Evolutionary conservation across 1,140 invertebrate genomes (phyloP).

Genomic region (Neuroterus valhalla): DNA sequence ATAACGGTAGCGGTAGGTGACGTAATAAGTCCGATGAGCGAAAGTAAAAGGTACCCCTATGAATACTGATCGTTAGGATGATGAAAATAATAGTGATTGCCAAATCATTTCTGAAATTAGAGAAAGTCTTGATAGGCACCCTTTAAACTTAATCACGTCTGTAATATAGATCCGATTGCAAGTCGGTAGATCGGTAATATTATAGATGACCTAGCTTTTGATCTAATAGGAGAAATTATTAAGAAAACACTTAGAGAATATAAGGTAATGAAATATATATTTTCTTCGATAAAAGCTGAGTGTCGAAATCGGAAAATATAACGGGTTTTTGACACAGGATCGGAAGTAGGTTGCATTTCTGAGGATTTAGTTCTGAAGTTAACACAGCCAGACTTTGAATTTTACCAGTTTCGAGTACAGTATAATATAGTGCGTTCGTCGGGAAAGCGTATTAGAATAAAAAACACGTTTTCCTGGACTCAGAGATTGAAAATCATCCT

Average conservation of each 20-base stretch:
- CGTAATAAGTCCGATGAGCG: too few relatives aligned
- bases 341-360: not conserved
- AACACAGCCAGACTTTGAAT: not conserved
- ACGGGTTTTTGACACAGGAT: not conserved
- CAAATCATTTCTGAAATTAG: not conserved
- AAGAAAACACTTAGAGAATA: not conserved
- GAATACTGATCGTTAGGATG: not conserved
- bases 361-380: not conserved
- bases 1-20: too few relatives aligned
- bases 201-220: too few relatives aligned
- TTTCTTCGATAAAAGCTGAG: not conserved
- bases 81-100: not conserved
- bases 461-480: not conserved
- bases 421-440: not conserved
- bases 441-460: not conserved
- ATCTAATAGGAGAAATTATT: not conserved
- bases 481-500: not conserved
- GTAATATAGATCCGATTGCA: not conserved
- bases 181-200: not conserved
- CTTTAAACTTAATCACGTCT: not conserved
- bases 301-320: not conserved
- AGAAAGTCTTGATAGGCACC: not conserved
- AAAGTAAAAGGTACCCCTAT: too few relatives aligned
- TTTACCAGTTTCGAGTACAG: not conserved
- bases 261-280: not conserved